A percentile compares a stretch with the other conserved stretches of the same genome.
Evolutionary conservation across 2,797 vertebrate genomes (phyloP).

Genomic region (Channallabes apus): DNA sequence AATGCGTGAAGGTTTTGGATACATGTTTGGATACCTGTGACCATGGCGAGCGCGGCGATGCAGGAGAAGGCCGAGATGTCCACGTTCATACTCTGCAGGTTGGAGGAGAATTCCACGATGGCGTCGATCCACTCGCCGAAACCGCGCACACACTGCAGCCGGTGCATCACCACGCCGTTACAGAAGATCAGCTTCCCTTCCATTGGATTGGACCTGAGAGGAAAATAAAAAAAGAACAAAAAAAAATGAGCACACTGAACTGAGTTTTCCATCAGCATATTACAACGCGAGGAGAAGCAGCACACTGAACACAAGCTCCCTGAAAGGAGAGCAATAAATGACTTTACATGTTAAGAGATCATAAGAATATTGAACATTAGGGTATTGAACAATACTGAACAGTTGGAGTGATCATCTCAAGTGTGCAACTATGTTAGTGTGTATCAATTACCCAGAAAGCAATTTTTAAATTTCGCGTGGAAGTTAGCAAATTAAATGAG

Average conservation of each 20-base stretch:
- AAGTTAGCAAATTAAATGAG: no score
- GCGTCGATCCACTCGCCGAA: constrained; percentile 99
- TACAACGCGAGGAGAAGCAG: neutral
- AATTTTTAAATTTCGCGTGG: neutral
- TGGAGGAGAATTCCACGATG: constrained; percentile 98
- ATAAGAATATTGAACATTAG: neutral
- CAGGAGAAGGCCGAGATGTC: constrained; percentile 98
- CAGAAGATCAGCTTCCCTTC: constrained; percentile 99
- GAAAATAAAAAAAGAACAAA: constrained; percentile 21
- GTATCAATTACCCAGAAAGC: neutral
- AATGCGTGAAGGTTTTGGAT: neutral
- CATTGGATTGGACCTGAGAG: constrained; percentile 93
- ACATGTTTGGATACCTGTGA: constrained; percentile 81
- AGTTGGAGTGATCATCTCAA: neutral
- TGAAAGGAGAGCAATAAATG: neutral
- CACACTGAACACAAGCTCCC: neutral
- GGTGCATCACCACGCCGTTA: constrained; percentile 95
- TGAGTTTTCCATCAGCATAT: neutral
- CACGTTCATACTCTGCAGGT: constrained; percentile 97
- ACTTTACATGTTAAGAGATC: neutral
- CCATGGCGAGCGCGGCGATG: constrained; percentile 97
- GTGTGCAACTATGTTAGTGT: neutral
- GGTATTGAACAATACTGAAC: neutral
- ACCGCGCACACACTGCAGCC: constrained; percentile 96
- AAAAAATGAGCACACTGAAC: neutral